These are phyloP conservation scores for Tenthredo mesomela DNA, from an alignment of 2,888 invertebrate species.

Conservation along the genomic window DNA sequence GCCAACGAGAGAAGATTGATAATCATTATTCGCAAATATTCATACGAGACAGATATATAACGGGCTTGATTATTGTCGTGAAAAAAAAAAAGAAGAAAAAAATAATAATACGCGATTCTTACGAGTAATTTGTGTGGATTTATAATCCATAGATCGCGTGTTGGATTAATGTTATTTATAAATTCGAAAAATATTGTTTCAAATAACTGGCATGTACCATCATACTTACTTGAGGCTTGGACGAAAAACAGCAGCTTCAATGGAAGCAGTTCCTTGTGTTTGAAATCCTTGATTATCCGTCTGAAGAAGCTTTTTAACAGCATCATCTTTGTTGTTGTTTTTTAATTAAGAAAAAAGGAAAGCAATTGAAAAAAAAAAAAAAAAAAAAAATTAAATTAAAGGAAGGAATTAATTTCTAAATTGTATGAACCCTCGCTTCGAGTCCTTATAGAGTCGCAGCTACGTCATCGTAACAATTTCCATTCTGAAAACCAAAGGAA, in stretches of 20 bases:
- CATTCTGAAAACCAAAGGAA: background rate
- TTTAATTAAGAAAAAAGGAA: background rate
- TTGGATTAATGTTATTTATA: background rate
- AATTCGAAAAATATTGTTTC: background rate
- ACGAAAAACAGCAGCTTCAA: slow-evolving; percentile 89
- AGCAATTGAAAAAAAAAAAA: background rate
- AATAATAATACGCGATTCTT: background rate
- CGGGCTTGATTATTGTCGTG: background rate
- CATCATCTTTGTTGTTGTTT: slow-evolving; percentile 78
- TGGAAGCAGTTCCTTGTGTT: slow-evolving; percentile 86
- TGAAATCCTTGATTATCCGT: slow-evolving; percentile 85
- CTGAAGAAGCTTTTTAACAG: slow-evolving; percentile 83
- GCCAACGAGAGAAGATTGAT: background rate
- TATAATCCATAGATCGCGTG: slow-evolving; percentile 7
- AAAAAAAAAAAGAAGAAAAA: background rate
- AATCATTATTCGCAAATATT: background rate
- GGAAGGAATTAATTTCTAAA: background rate
- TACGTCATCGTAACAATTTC: slow-evolving; percentile 1
- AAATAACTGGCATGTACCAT: background rate
- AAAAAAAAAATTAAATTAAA: background rate
- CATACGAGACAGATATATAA: background rate
- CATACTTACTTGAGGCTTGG: slow-evolving; percentile 87
- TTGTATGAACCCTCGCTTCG: background rate
- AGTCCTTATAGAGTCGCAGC: background rate
- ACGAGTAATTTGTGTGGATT: background rate